Conservation (phyloP, 2,797 vertebrate species). For the Synaphobranchus kaupii region DNA sequence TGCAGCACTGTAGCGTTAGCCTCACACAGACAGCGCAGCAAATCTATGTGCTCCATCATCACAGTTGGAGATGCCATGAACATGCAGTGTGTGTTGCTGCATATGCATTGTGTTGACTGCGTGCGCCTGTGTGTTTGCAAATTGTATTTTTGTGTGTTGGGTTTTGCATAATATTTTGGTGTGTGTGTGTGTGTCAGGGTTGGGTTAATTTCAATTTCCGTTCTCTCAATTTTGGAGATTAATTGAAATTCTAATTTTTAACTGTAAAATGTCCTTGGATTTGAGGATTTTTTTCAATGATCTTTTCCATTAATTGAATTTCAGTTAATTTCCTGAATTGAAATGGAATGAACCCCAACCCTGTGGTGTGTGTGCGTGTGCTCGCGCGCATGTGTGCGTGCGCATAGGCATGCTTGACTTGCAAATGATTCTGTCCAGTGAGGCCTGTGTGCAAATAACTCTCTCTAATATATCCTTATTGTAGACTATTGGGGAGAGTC, state of each 20-base stretch:
- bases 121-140: neutral
- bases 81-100: slow-evolving; percentile 42
- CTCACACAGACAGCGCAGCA: slow-evolving; percentile 47
- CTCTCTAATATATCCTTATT: slow-evolving; percentile 82
- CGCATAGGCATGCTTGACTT: slow-evolving; percentile 20
- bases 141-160: neutral
- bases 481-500: slow-evolving; percentile 96
- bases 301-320: too few relatives aligned
- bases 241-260: neutral
- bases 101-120: neutral
- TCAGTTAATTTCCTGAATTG: neutral
- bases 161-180: neutral
- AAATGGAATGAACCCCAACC: neutral
- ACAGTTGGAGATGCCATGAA: slow-evolving; percentile 51
- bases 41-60: slow-evolving; percentile 69
- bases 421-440: slow-evolving; percentile 15
- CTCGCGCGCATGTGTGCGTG: neutral
- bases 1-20: neutral
- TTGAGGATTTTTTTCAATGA: neutral
- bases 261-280: neutral
- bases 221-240: neutral
- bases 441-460: slow-evolving; percentile 66
- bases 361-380: slow-evolving; percentile 15
- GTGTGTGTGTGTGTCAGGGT: neutral
- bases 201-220: neutral